These are phyloP conservation scores for Electrophaes corylata DNA, from an alignment of 2,888 invertebrate species.

Conservation along the genomic window DNA sequence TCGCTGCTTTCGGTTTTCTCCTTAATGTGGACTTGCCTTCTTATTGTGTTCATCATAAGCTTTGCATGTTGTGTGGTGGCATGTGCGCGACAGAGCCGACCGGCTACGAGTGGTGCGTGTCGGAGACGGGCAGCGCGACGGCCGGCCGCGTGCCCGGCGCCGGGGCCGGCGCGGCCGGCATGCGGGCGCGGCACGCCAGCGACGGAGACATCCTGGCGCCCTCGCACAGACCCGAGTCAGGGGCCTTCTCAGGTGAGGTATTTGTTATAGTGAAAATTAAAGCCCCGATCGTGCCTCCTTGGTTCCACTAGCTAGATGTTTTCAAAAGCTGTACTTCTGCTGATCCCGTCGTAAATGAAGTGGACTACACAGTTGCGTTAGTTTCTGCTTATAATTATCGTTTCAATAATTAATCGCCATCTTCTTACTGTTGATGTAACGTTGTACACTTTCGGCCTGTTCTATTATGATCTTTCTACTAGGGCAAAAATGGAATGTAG, in stretches of 20 bases:
- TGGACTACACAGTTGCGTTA: too few species aligned
- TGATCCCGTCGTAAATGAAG: too few species aligned
- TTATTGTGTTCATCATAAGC: slow-evolving; percentile 2
- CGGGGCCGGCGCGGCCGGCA: slow-evolving; percentile 16
- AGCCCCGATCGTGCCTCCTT: too few species aligned
- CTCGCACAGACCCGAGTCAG: slow-evolving; percentile 68
- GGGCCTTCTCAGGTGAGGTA: slow-evolving; percentile 74
- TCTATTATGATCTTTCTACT: too few species aligned
- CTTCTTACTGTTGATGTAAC: too few species aligned
- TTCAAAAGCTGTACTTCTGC: too few species aligned
- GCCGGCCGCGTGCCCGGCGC: slow-evolving; percentile 24
- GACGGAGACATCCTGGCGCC: slow-evolving; percentile 76
- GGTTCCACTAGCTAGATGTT: too few species aligned
- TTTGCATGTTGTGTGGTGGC: slow-evolving; percentile 31
- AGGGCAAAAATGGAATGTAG: not conserved
- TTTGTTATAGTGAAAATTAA: too few species aligned
- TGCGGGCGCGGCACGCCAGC: slow-evolving; percentile 66
- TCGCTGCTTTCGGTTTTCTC: slow-evolving; percentile 9
- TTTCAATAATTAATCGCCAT: too few species aligned
- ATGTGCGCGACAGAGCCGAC: slow-evolving; percentile 59
- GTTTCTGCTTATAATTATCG: too few species aligned
- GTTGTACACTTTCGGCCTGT: too few species aligned
- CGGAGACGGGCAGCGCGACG: slow-evolving; percentile 52
- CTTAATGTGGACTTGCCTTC: not conserved
- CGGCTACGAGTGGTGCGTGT: slow-evolving; percentile 65